Percentiles rank a stretch among this genome's conserved stretches.
Conservation (phyloP, 2,113 vertebrate species). For the Thalassarche chlororhynchos region DNA sequence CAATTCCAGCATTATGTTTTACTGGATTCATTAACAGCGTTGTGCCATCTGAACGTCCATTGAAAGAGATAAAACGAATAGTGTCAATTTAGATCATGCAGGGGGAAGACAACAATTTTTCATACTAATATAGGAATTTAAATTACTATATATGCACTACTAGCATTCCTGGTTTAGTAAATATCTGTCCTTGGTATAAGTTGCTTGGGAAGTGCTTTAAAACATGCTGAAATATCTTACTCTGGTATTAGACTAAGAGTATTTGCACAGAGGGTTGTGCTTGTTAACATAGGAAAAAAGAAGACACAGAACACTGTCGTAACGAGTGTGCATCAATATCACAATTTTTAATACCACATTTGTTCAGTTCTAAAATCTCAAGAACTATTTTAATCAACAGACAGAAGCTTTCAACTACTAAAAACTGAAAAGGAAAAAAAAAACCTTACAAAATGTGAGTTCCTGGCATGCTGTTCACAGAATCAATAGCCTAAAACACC, state of each 20-base stretch:
- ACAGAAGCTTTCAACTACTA: neutral
- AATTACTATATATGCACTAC: neutral
- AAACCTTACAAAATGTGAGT: neutral
- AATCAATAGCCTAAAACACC: neutral
- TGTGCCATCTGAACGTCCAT: neutral
- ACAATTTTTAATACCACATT: neutral
- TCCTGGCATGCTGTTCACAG: neutral
- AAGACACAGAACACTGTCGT: neutral
- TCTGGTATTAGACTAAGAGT: neutral
- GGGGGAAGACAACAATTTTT: neutral
- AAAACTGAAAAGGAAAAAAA: neutral
- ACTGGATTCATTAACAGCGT: neutral
- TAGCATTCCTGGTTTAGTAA: neutral
- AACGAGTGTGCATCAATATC: neutral
- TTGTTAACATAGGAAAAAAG: neutral
- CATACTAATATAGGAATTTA: neutral
- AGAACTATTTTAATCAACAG: neutral
- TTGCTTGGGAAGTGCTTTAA: neutral
- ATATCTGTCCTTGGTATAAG: neutral
- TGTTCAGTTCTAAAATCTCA: neutral
- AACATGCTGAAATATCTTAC: neutral
- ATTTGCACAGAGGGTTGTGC: neutral
- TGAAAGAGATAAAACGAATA: neutral
- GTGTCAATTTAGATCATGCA: neutral
- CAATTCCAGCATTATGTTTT: neutral